phyloP scores from a whole-genome alignment of 1,140 invertebrate species.

The Diuraphis noxia region DNA sequence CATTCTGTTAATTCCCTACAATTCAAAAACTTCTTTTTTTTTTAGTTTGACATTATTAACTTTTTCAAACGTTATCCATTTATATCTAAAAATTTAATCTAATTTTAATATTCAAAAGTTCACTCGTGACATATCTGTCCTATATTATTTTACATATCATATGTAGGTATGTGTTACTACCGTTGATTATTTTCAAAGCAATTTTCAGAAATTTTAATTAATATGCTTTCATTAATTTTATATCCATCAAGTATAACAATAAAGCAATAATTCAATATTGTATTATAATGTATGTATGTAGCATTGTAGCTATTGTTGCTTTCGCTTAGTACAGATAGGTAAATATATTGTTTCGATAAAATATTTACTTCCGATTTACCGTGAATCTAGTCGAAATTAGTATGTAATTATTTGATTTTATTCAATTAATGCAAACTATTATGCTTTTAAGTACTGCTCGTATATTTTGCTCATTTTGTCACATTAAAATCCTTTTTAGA shows the following conservation, averaged over 20 bases:
- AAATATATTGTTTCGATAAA: neutral
- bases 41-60: neutral
- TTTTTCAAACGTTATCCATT: neutral
- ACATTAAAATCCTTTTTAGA: neutral
- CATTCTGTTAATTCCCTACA: neutral
- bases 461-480: neutral
- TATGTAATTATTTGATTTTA: neutral
- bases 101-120: constrained; percentile 9
- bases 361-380: neutral
- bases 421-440: neutral
- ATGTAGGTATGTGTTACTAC: too few species aligned
- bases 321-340: neutral
- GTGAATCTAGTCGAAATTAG: neutral
- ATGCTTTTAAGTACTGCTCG: neutral
- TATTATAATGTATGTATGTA: neutral
- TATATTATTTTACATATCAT: constrained; percentile 10
- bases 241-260: neutral
- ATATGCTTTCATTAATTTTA: neutral
- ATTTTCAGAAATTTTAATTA: neutral
- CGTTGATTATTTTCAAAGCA: neutral
- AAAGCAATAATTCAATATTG: too few species aligned
- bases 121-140: neutral
- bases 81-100: neutral
- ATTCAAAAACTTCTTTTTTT: neutral
- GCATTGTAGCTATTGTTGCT: too few species aligned